phyloP scores from a whole-genome alignment of 2,888 invertebrate species.

The Phyto melanocephala region DNA sequence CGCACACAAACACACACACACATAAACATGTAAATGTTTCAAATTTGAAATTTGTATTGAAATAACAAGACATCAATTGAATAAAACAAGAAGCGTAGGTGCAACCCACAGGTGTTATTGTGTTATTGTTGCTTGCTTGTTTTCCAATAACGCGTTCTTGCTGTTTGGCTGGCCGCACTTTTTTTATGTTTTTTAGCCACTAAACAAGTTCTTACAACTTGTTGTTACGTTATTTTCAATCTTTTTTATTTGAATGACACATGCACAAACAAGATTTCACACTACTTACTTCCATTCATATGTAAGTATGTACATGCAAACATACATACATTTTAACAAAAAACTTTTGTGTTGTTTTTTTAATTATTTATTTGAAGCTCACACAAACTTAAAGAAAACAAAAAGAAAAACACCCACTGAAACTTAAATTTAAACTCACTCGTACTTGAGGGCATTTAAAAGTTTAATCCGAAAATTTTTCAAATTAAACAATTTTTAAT shows the following conservation, averaged over 20 bases:
- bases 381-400: conserved; percentile 21
- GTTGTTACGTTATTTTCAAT: conserved; percentile 34
- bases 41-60: conserved; percentile 19
- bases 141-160: conserved; percentile 26
- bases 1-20: too few species aligned
- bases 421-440: background rate
- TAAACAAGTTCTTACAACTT: conserved; percentile 57
- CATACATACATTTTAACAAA: background rate
- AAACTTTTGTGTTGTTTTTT: background rate
- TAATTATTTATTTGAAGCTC: background rate
- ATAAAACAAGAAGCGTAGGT: conserved; percentile 58
- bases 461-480: background rate
- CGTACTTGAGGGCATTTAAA: background rate
- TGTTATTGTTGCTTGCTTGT: background rate
- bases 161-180: background rate
- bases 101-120: conserved; percentile 63
- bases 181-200: conserved; percentile 31
- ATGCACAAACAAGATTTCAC: conserved; percentile 5
- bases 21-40: too few species aligned
- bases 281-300: background rate
- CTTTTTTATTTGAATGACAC: conserved; percentile 40
- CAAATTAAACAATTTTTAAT: too few species aligned
- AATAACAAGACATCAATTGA: conserved; percentile 2
- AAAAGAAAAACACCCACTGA: conserved; percentile 26
- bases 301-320: background rate